Base-by-base conservation (phyloP, 2,113 vertebrate genomes). In the Pseudopodoces humilis region DNA sequence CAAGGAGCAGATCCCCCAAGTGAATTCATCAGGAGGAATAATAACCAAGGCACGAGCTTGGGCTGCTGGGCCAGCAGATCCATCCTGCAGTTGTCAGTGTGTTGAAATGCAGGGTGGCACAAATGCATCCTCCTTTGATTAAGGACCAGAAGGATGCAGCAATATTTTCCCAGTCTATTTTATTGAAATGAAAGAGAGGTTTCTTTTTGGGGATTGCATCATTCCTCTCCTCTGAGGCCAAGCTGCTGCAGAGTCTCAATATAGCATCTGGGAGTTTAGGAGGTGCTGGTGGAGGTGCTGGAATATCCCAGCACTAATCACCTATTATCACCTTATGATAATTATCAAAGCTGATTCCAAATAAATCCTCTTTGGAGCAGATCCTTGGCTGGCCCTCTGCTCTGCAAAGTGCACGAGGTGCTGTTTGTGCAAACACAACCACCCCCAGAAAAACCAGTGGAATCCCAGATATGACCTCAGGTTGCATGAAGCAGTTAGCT, bases 351-450 rank as follows among this genome's bases (percentile, higher is more conserved):
- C 88, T 82, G 80, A 90, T 88, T 86, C 28, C 5, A 1, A 71
- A 67, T 6, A 75, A 93, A 94, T 92, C 90, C 69, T 90, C 93
- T 95, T 94, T 90, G 79, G 63, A 58, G 63, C 71, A 94, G 79
- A 80, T 63, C 92, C 76, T 94, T 94, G 83, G 60, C 71, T 87
- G 86, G 75, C 85, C 91, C 60, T 88, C 56, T 80, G 92, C 83
- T 65, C 71, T 49, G 52, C 58, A 22, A 21, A 68, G 24, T 2
- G 21, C 94, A 49, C 1, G 1, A 69, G 76, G 59, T 50, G 7
- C 44, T 14, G 3, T 83, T 28, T 31, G 58, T 39, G 43, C 47
- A 50, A 69, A 18, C 78, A 35, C 82, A 49, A 2, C 16, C 2
- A 17, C 11, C 7, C 19, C 67, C 63, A 46, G 39, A 9, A 35